These are phyloP conservation scores for Proisotoma minuta DNA, from an alignment of 2,888 invertebrate species.

Conservation along the genomic window DNA sequence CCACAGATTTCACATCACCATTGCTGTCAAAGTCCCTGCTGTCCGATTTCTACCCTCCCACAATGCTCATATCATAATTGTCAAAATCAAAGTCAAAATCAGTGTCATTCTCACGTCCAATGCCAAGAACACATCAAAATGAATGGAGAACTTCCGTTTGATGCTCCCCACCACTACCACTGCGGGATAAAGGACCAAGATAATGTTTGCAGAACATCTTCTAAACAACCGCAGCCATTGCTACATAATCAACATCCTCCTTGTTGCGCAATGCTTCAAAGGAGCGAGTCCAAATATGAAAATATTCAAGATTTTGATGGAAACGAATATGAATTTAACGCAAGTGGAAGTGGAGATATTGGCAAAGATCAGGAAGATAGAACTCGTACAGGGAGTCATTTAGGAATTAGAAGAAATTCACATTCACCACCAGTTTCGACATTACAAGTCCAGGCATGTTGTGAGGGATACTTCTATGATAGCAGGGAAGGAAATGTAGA, in stretches of 20 bases:
- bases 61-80: not conserved
- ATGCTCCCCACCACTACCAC: not conserved
- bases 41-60: not conserved
- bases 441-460: no score
- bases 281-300: not conserved
- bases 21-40: not conserved
- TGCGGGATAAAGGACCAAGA: not conserved
- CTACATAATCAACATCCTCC: no score
- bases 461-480: no score
- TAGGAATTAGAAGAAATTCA: slow-evolving; percentile 10
- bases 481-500: slow-evolving; percentile 3
- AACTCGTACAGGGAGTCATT: not conserved
- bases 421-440: slow-evolving; percentile 6
- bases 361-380: not conserved
- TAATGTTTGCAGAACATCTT: not conserved
- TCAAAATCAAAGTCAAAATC: not conserved
- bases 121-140: not conserved
- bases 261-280: not conserved
- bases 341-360: not conserved
- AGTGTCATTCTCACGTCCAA: not conserved
- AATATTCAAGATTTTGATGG: no score
- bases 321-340: not conserved
- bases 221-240: not conserved
- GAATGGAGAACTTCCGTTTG: no score
- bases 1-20: not conserved